These are phyloP conservation scores for Psittacula cyanocephala DNA, from an alignment of 2,113 vertebrate genomes.

Conservation along the genomic window DNA sequence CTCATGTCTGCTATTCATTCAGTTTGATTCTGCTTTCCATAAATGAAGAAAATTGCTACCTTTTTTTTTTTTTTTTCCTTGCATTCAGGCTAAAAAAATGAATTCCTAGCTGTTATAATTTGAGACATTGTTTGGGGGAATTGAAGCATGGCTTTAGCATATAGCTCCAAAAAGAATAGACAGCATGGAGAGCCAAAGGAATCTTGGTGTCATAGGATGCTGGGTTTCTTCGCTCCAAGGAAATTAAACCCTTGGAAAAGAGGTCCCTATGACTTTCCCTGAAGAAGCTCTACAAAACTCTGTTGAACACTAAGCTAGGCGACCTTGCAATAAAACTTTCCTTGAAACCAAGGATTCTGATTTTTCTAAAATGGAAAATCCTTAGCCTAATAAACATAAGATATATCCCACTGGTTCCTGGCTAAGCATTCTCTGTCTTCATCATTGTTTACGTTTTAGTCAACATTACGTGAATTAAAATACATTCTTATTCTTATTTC, in stretches of 20 bases:
- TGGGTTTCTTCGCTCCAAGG: not conserved
- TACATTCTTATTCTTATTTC: too few species aligned
- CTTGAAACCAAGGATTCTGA: not conserved
- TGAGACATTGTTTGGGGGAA: not conserved
- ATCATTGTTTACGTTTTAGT: not conserved
- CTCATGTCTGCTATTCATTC: not conserved
- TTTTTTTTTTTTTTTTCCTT: not conserved
- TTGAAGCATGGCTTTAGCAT: not conserved
- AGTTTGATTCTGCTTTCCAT: not conserved
- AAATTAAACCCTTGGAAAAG: not conserved
- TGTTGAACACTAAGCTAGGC: not conserved
- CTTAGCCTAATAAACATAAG: not conserved
- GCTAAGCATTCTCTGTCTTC: not conserved
- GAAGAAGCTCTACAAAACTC: not conserved
- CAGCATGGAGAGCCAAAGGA: not conserved
- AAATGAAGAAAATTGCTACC: not conserved
- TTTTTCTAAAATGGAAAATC: not conserved
- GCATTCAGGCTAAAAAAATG: not conserved
- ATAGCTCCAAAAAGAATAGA: not conserved
- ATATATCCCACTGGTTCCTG: not conserved
- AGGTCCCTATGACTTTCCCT: fast-evolving
- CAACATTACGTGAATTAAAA: not conserved
- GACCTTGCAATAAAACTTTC: not conserved
- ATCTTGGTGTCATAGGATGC: not conserved
- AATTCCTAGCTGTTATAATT: not conserved